A percentile compares a stretch with the other conserved stretches of the same genome.
Evolutionary conservation across 1,140 invertebrate genomes (phyloP).

Genomic region (Diachasmimorpha longicaudata): DNA sequence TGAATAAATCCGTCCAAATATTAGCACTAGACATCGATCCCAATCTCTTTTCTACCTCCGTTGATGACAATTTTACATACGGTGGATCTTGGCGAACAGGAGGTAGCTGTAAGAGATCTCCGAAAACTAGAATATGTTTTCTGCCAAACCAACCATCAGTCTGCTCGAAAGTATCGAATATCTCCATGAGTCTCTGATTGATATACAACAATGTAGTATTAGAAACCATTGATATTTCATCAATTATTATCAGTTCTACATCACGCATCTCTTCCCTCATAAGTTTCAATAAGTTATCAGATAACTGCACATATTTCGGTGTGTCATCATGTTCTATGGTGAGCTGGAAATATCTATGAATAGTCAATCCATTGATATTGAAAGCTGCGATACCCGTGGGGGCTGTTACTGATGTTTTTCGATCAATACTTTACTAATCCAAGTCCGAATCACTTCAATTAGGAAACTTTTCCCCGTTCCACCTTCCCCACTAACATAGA

Average conservation of each 20-base stretch:
- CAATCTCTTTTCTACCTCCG: conserved; percentile 31
- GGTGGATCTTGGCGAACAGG: conserved; percentile 40
- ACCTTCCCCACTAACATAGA: conserved; percentile 30
- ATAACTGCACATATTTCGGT: conserved; percentile 27
- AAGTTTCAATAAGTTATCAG: conserved; percentile 31
- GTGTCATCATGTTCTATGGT: conserved; percentile 32
- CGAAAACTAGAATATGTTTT: conserved; percentile 37
- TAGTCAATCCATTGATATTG: conserved; percentile 38
- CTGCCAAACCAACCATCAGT: conserved; percentile 39
- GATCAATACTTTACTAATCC: conserved; percentile 27
- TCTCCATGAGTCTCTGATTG: conserved; percentile 37
- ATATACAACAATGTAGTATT: conserved; percentile 38
- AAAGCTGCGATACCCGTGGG: conserved; percentile 40
- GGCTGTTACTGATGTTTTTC: conserved; percentile 36
- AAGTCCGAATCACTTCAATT: conserved; percentile 31
- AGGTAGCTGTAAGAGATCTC: conserved; percentile 46
- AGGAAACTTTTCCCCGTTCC: conserved; percentile 38
- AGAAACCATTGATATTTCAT: conserved; percentile 41
- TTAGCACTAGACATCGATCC: conserved; percentile 28
- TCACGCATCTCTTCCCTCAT: conserved; percentile 32
- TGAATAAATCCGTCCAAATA: conserved; percentile 33
- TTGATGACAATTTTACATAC: conserved; percentile 32
- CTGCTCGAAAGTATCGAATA: conserved; percentile 37
- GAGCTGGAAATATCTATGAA: conserved; percentile 31
- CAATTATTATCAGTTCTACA: conserved; percentile 19